These are phyloP conservation scores for Rhabdomys pumilio DNA, from an alignment of 2,797 vertebrate species.

Conservation along the genomic window DNA sequence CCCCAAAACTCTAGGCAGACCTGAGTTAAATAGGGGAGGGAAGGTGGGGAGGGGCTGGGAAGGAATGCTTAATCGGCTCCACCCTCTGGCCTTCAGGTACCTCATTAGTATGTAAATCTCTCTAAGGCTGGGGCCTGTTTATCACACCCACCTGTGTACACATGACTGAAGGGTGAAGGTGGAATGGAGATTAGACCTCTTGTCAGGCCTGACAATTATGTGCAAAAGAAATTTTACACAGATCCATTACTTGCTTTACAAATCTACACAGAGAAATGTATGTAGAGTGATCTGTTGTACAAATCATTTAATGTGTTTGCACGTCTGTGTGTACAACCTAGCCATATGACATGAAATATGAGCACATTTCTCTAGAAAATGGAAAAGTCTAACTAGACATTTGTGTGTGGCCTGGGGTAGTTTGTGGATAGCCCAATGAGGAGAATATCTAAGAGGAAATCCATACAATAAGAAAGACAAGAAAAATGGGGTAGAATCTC, in stretches of 20 bases:
- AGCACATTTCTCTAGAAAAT: background rate
- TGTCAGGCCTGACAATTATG: background rate
- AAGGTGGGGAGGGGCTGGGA: too few relatives aligned
- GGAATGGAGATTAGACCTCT: too few relatives aligned
- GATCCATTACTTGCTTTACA: background rate
- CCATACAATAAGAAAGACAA: background rate
- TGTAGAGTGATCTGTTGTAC: conserved; percentile 6
- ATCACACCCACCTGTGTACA: too few relatives aligned
- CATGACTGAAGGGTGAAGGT: too few relatives aligned
- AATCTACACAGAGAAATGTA: background rate
- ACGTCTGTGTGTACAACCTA: background rate
- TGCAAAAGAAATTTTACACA: background rate
- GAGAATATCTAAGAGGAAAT: background rate
- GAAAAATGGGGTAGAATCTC: background rate
- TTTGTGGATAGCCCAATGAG: background rate
- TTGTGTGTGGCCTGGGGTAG: background rate
- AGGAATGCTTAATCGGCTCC: too few relatives aligned
- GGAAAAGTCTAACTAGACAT: background rate
- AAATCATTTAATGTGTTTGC: background rate
- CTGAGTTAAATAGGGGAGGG: too few relatives aligned
- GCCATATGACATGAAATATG: background rate
- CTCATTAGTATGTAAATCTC: too few relatives aligned
- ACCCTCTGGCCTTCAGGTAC: too few relatives aligned
- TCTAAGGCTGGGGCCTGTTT: too few relatives aligned
- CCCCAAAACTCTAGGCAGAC: too few relatives aligned